Percentiles rank a stretch among this genome's conserved stretches.
These are phyloP conservation scores for Micromesistius poutassou DNA, from an alignment of 2,797 vertebrate genomes.

Conservation along the genomic window DNA sequence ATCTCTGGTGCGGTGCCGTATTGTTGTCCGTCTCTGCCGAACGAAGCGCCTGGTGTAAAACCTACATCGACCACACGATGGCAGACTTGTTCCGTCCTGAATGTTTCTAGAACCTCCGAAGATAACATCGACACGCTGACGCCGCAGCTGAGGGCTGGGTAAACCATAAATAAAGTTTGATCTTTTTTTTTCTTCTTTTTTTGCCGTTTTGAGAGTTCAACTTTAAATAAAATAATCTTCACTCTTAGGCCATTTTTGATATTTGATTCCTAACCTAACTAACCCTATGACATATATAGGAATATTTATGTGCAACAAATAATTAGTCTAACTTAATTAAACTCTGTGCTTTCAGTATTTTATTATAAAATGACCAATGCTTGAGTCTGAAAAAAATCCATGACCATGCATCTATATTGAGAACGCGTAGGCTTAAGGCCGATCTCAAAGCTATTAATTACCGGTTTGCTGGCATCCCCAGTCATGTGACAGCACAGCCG, in stretches of 20 bases:
- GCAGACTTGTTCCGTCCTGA: not conserved
- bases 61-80: not conserved
- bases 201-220: not conserved
- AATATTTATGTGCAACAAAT: not conserved
- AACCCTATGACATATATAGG: not conserved
- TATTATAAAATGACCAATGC: not conserved
- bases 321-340: not conserved
- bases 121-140: not conserved
- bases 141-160: not conserved
- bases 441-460: not conserved
- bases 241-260: not conserved
- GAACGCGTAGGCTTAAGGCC: not conserved
- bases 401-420: not conserved
- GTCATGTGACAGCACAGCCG: not conserved
- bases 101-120: not conserved
- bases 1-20: not conserved
- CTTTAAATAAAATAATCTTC: not conserved
- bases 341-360: not conserved
- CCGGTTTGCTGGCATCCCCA: not conserved
- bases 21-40: not conserved
- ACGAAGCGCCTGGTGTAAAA: not conserved
- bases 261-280: not conserved
- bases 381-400: not conserved
- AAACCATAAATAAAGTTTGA: not conserved
- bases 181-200: not conserved